phyloP scores from a whole-genome alignment of 2,888 invertebrate genomes.

The Pecten maximus region DNA sequence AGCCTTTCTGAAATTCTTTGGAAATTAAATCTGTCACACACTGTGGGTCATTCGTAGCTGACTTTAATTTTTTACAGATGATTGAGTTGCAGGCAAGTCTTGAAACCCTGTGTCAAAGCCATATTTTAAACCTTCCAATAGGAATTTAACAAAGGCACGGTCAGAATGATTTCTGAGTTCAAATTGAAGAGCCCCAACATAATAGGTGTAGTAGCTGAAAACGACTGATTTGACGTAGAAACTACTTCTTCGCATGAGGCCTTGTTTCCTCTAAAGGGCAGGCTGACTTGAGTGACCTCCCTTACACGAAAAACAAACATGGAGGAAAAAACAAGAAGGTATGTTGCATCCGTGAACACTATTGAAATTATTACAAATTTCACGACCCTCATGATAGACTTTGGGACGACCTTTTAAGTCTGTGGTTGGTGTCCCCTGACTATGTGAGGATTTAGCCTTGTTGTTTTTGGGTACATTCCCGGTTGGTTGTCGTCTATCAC shows the following conservation, averaged over 20 bases:
- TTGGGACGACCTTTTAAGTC: no score
- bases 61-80: conserved; percentile 43
- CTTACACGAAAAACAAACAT: conserved; percentile 37
- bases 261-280: conserved; percentile 30
- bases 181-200: not conserved
- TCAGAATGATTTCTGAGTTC: conserved; percentile 38
- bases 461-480: no score
- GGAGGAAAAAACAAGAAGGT: no score
- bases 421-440: no score
- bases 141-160: not conserved
- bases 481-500: no score
- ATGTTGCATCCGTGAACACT: no score
- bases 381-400: no score
- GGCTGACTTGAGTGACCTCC: not conserved
- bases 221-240: not conserved
- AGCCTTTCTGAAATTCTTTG: conserved; percentile 40
- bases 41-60: conserved; percentile 38
- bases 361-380: no score
- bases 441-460: no score
- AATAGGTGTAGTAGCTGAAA: not conserved
- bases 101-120: conserved; percentile 43
- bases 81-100: not conserved
- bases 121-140: conserved; percentile 36
- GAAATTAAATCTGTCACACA: not conserved
- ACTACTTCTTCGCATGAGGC: not conserved